Percentiles rank a stretch among this genome's conserved stretches.
Conservation (phyloP, 2,888 invertebrate species). For the Tetragonisca angustula region DNA sequence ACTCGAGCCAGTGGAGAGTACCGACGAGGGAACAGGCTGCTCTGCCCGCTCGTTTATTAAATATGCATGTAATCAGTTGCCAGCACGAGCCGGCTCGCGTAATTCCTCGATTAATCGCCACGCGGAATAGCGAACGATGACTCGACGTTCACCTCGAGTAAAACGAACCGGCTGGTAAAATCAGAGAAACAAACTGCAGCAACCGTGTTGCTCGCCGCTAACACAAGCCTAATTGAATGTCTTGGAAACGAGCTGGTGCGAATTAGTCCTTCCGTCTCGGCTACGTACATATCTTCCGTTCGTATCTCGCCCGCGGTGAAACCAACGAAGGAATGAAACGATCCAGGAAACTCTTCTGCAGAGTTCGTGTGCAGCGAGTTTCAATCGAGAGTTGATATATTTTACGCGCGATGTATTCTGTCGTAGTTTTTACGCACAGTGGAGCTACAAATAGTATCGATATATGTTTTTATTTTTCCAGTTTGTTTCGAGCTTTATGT, state of each 20-base stretch:
- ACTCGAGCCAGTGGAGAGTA: not conserved
- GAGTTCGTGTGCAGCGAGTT: not conserved
- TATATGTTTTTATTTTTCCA: no score
- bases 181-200: conserved; percentile 26
- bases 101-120: conserved; percentile 33
- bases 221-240: conserved; percentile 11
- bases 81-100: conserved; percentile 33
- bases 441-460: no score
- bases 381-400: not conserved
- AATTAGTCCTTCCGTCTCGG: conserved; percentile 18
- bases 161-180: not conserved
- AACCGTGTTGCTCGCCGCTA: not conserved
- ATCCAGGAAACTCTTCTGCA: not conserved
- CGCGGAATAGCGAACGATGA: conserved; percentile 31
- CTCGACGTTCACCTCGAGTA: conserved; percentile 2
- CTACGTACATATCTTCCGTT: not conserved
- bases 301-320: not conserved
- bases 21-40: not conserved
- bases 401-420: not conserved
- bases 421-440: not conserved
- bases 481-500: no score
- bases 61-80: conserved; percentile 35
- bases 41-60: conserved; percentile 32
- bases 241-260: not conserved
- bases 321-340: not conserved